Evolutionary conservation across 2,113 vertebrate species (phyloP).

Genomic region (Condylura cristata): DNA sequence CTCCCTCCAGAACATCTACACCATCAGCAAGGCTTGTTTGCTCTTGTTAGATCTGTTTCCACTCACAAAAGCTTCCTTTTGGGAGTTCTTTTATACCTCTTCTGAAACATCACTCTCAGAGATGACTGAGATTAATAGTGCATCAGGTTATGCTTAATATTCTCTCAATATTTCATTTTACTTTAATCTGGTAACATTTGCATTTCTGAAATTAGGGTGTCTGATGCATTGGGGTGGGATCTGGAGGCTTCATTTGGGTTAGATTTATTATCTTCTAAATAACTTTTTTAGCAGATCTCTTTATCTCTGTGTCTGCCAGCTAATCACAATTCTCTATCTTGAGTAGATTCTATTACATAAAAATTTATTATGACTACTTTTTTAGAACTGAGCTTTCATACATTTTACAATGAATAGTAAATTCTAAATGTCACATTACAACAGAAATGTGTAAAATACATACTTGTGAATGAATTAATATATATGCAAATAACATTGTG

Average conservation of each 20-base stretch:
- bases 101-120: conserved; percentile 39
- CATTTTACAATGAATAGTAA: conserved; percentile 29
- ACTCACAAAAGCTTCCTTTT: conserved; percentile 16
- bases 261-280: conserved; percentile 75
- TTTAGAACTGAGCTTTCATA: not conserved
- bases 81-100: not conserved
- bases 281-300: conserved; percentile 69
- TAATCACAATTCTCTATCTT: conserved; percentile 52
- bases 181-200: conserved; percentile 58
- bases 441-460: not conserved
- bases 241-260: conserved; percentile 49
- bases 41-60: not conserved
- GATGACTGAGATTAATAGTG: conserved; percentile 62
- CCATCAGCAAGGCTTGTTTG: not conserved
- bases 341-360: conserved; percentile 29
- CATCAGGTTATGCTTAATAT: conserved; percentile 60
- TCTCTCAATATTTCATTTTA: conserved; percentile 45
- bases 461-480: not conserved
- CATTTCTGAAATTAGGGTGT: conserved; percentile 64
- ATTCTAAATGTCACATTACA: not conserved
- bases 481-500: not conserved
- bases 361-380: conserved; percentile 34
- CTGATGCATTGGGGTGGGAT: conserved; percentile 20
- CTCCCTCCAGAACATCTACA: not conserved
- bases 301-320: conserved; percentile 59